These are phyloP conservation scores for Cynopterus sphinx DNA, from an alignment of 2,797 vertebrate genomes.

Conservation along the genomic window DNA sequence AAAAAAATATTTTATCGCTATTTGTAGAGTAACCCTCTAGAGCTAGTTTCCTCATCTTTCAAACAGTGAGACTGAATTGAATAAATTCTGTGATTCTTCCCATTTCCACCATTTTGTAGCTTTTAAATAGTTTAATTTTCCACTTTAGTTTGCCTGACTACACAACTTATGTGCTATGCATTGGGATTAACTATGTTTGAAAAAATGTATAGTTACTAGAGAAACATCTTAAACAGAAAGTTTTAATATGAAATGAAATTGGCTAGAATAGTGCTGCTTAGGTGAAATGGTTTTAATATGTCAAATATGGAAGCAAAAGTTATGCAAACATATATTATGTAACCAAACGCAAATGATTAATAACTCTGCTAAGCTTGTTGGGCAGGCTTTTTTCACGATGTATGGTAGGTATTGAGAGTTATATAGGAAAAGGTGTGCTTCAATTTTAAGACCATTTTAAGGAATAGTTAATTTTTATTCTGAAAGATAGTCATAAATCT, in stretches of 20 bases:
- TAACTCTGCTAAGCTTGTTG: not conserved
- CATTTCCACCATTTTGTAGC: not conserved
- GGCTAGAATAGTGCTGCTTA: not conserved
- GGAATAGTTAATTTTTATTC: conserved; percentile 24
- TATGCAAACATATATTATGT: not conserved
- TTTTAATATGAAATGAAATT: not conserved
- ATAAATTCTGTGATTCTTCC: not conserved
- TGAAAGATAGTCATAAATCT: not conserved
- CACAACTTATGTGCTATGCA: not conserved
- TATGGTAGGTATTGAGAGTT: not conserved
- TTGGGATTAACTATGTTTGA: not conserved
- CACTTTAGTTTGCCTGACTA: not conserved
- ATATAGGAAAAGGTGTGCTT: not conserved
- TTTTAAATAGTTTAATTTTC: conserved; percentile 27
- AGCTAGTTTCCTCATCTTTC: not conserved
- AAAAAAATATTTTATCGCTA: not conserved
- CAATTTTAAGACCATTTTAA: not conserved
- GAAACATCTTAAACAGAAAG: not conserved
- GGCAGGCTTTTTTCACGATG: not conserved
- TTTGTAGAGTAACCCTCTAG: not conserved
- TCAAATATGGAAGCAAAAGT: not conserved
- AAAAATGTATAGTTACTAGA: not conserved
- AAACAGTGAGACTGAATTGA: not conserved
- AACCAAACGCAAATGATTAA: not conserved
- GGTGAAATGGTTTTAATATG: not conserved